Conservation (phyloP, 2,888 invertebrate genomes). For the Lasioglossum oenotherae region DNA sequence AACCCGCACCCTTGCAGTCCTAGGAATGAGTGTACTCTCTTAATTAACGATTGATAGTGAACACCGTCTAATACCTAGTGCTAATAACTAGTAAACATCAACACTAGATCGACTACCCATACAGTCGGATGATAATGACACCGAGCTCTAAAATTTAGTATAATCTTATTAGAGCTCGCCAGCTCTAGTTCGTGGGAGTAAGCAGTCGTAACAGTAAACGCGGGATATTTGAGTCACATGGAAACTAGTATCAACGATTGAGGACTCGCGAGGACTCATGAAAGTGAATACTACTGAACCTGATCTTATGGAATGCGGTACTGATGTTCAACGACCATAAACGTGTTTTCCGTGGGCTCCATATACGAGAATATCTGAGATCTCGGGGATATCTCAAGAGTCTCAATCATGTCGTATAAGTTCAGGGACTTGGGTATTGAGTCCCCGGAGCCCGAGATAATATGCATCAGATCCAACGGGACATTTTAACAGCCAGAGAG, state of each 20-base stretch:
- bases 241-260: not conserved
- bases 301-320: slow-evolving; percentile 4
- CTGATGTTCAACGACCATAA: slow-evolving; percentile 14
- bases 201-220: not conserved
- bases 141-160: not conserved
- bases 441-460: slow-evolving; percentile 6
- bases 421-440: slow-evolving; percentile 16
- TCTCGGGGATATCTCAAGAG: slow-evolving; percentile 13
- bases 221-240: slow-evolving; percentile 3
- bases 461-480: slow-evolving; percentile 14
- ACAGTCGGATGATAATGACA: not conserved
- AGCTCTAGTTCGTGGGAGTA: not conserved
- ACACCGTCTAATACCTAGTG: not conserved
- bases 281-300: slow-evolving; percentile 8
- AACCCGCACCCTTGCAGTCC: not conserved
- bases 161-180: not conserved
- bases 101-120: not conserved
- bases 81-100: not conserved
- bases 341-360: slow-evolving; percentile 12
- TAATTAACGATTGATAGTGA: not conserved
- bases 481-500: slow-evolving; percentile 15
- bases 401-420: slow-evolving; percentile 19
- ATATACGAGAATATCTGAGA: slow-evolving; percentile 8
- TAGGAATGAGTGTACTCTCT: no score
- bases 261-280: slow-evolving; percentile 1